These are phyloP conservation scores for Glaucomys volans DNA, from an alignment of 2,113 vertebrate species.

Conservation along the genomic window DNA sequence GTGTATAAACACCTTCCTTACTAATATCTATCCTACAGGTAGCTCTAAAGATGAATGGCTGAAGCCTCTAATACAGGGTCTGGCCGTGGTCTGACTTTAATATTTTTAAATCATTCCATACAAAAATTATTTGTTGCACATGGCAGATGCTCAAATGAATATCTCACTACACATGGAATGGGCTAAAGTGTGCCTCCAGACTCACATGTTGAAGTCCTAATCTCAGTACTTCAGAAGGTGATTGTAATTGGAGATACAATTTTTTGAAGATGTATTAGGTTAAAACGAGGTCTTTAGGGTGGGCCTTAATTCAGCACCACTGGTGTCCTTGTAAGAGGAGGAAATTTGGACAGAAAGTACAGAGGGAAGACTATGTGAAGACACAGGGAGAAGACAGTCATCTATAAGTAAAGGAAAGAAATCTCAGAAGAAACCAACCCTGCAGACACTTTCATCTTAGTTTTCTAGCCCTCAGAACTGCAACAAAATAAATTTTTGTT, in stretches of 20 bases:
- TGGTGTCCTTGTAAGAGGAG: neutral
- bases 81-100: neutral
- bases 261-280: neutral
- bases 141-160: constrained; percentile 2
- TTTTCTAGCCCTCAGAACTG: neutral
- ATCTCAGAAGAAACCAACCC: constrained; percentile 10
- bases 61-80: neutral
- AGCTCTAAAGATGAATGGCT: neutral
- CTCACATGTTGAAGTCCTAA: neutral
- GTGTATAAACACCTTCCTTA: neutral
- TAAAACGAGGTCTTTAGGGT: neutral
- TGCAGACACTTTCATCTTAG: neutral
- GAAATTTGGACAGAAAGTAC: neutral
- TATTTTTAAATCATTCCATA: neutral
- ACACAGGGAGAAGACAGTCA: neutral
- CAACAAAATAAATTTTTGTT: neutral
- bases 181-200: neutral
- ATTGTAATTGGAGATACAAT: neutral
- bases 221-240: neutral
- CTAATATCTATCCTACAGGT: neutral
- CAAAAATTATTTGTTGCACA: constrained; percentile 6
- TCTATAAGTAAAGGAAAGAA: neutral
- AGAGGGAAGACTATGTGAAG: neutral
- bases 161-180: neutral
- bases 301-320: neutral